These are phyloP conservation scores for Meloidogyne hapla DNA, from an alignment of 1,140 invertebrate genomes.

Conservation along the genomic window DNA sequence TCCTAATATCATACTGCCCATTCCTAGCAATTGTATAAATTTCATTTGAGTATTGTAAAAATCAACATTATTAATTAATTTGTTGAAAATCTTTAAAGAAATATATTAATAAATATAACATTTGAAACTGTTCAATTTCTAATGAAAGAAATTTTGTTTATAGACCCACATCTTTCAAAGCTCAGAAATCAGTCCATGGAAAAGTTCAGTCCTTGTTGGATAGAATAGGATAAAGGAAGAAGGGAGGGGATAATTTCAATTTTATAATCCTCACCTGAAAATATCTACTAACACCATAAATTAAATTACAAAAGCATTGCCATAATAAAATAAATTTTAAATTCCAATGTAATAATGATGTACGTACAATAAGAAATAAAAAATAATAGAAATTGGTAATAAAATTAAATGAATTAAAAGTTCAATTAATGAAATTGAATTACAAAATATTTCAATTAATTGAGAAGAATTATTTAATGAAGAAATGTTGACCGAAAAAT, in stretches of 20 bases:
- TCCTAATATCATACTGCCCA: neutral
- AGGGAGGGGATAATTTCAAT: too few species aligned
- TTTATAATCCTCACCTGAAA: too few species aligned
- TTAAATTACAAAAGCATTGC: slow-evolving; percentile 9
- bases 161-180: too few species aligned
- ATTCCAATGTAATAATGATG: slow-evolving; percentile 14
- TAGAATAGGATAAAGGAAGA: too few species aligned
- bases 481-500: too few species aligned
- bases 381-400: slow-evolving; percentile 6
- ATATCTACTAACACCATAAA: neutral
- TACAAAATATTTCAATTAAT: neutral
- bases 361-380: slow-evolving; percentile 1
- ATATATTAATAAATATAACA: neutral
- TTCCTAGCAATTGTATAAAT: neutral
- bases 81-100: neutral
- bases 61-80: neutral
- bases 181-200: too few species aligned
- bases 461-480: neutral
- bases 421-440: neutral
- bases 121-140: too few species aligned
- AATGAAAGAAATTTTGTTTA: too few species aligned
- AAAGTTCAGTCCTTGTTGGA: too few species aligned
- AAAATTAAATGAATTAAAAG: slow-evolving; percentile 1
- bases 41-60: neutral
- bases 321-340: slow-evolving; percentile 14